phyloP scores from a whole-genome alignment of 1,140 invertebrate species.

The Drosophila guanche region DNA sequence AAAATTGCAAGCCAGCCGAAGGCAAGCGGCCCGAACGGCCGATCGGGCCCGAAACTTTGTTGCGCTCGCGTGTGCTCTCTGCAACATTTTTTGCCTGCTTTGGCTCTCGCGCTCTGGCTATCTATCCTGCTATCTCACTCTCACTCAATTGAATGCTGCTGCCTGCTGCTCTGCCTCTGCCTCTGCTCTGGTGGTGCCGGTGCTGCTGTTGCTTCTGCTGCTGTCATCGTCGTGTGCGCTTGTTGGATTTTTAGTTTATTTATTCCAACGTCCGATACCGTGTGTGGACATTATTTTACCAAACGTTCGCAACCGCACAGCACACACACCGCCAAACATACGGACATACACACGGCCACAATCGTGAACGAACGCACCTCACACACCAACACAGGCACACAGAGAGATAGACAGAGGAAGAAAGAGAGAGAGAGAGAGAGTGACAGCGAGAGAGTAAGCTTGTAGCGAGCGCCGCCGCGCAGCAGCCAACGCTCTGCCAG shows the following conservation, averaged over 20 bases:
- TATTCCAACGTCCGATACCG: conserved; percentile 78
- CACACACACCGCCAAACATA: conserved; percentile 17
- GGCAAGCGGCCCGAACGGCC: conserved; percentile 11
- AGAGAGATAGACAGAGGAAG: not conserved
- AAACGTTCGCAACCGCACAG: conserved; percentile 72
- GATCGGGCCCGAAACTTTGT: conserved; percentile 37
- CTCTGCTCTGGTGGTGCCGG: conserved; percentile 2
- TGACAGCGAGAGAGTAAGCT: conserved; percentile 5
- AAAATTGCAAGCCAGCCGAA: conserved; percentile 39
- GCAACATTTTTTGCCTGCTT: conserved; percentile 10
- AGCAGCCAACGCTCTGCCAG: conserved; percentile 47
- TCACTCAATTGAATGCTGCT: conserved; percentile 8
- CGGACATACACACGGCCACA: conserved; percentile 4
- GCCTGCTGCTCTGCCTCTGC: conserved; percentile 9
- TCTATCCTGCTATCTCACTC: conserved; percentile 6
- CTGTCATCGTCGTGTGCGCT: conserved; percentile 32
- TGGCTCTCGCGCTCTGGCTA: conserved; percentile 1
- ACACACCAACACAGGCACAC: conserved; percentile 10
- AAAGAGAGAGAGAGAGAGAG: conserved; percentile 2
- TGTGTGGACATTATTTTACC: conserved; percentile 81
- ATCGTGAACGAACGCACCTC: not conserved
- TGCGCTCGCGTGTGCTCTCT: conserved; percentile 21
- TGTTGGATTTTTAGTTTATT: conserved; percentile 70
- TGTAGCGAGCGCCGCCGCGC: conserved; percentile 27
- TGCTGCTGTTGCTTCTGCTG: conserved; percentile 14